Conservation (phyloP, 2,113 vertebrate species). For the Varanus komodoensis region DNA sequence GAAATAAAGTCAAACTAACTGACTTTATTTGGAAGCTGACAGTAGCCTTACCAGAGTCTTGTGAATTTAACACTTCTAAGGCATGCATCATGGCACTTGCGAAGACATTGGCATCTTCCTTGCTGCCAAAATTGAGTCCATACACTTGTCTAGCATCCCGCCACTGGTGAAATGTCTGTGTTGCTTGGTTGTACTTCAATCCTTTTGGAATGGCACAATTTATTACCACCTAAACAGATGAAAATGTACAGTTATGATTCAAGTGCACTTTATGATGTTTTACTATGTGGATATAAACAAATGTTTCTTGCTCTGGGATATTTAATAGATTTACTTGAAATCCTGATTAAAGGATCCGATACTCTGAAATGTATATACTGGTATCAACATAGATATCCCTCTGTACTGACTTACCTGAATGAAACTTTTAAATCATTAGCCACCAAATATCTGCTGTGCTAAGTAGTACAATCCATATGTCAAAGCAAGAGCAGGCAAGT, state of each 20-base stretch:
- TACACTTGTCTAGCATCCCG: conserved; percentile 97
- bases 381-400: background rate
- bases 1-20: background rate
- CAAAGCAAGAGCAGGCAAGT: background rate
- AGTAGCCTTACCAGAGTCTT: conserved; percentile 88
- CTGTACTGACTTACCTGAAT: background rate
- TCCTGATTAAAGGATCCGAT: background rate
- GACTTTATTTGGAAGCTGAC: background rate
- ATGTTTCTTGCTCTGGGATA: background rate
- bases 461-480: background rate
- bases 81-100: conserved; percentile 99
- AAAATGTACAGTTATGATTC: conserved; percentile 7
- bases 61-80: conserved; percentile 98
- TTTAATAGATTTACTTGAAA: background rate
- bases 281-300: background rate
- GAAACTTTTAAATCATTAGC: background rate
- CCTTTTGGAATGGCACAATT: conserved; percentile 99
- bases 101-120: conserved; percentile 98
- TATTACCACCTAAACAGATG: conserved; percentile 90
- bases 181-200: conserved; percentile 99
- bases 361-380: background rate
- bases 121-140: conserved; percentile 98
- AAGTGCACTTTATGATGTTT: conserved; percentile 3
- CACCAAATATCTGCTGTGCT: background rate
- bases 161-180: conserved; percentile 98